Conservation (phyloP, 2,888 invertebrate species). For the Eledona agricola region DNA sequence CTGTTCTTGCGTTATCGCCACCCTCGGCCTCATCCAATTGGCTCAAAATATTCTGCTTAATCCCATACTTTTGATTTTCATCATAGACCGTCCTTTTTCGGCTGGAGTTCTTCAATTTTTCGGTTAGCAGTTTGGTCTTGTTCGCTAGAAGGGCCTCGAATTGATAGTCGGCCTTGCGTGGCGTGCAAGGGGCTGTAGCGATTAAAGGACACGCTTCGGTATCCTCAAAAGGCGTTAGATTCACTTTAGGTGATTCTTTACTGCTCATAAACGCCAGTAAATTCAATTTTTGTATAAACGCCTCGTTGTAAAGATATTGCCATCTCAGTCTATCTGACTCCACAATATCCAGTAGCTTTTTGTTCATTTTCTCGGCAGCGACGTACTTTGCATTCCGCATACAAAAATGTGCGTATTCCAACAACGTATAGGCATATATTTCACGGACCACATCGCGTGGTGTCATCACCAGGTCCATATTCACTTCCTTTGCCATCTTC, state of each 20-base stretch:
- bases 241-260: too few relatives aligned
- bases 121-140: constrained; percentile 23
- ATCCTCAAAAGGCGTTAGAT: not conserved
- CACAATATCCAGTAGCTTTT: not conserved
- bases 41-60: not conserved
- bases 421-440: constrained; percentile 5
- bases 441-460: not conserved
- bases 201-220: not conserved
- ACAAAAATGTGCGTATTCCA: constrained; percentile 11
- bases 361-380: constrained; percentile 12
- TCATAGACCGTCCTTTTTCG: constrained; percentile 9
- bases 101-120: constrained; percentile 18
- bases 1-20: too few relatives aligned
- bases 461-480: not conserved
- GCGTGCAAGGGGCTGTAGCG: not conserved
- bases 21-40: constrained; percentile 1
- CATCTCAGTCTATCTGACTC: not conserved
- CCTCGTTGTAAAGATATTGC: constrained; percentile 13
- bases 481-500: constrained; percentile 2
- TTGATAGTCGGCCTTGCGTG: not conserved
- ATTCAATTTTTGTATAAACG: constrained; percentile 11
- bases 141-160: constrained; percentile 1
- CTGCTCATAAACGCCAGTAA: too few relatives aligned
- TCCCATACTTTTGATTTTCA: not conserved
- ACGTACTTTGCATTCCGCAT: constrained; percentile 1